These are phyloP conservation scores for Latrodectus elegans DNA, from an alignment of 2,888 invertebrate species.

Conservation along the genomic window DNA sequence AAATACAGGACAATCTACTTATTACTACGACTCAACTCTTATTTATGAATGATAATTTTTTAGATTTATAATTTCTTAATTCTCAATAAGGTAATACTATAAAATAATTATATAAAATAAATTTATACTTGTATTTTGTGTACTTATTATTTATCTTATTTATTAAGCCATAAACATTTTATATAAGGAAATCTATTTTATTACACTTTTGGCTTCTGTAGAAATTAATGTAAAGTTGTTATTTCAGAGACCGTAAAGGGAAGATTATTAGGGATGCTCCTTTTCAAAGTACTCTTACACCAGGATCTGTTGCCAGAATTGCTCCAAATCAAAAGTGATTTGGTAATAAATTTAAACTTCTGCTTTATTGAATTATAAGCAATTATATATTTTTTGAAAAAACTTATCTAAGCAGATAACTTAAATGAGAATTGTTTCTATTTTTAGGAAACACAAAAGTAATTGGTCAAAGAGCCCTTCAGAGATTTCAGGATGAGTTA, in stretches of 20 bases:
- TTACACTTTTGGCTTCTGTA: neutral
- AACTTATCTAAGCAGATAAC: too few relatives aligned
- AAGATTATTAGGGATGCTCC: constrained; percentile 96
- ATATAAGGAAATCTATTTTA: neutral
- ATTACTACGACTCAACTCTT: too few relatives aligned
- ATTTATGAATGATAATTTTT: neutral
- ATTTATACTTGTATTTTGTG: neutral
- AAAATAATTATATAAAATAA: neutral
- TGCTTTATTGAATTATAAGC: neutral
- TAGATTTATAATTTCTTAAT: neutral
- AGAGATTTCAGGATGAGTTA: constrained; percentile 88
- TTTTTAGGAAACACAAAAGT: constrained; percentile 88
- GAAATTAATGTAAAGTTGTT: constrained; percentile 9
- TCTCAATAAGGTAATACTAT: neutral
- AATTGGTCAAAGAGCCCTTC: constrained; percentile 85
- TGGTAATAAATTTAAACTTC: constrained; percentile 77
- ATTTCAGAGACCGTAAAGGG: constrained; percentile 81
- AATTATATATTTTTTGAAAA: too few relatives aligned
- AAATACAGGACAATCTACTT: too few relatives aligned
- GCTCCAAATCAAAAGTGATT: constrained; percentile 99
- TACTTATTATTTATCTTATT: neutral
- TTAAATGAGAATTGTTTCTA: neutral
- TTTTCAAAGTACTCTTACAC: constrained; percentile 90
- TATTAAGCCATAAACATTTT: too few relatives aligned
- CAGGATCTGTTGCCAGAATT: constrained; percentile 93